Conservation (phyloP, 2,888 invertebrate species). For the Siphonodentalium dalli region DNA sequence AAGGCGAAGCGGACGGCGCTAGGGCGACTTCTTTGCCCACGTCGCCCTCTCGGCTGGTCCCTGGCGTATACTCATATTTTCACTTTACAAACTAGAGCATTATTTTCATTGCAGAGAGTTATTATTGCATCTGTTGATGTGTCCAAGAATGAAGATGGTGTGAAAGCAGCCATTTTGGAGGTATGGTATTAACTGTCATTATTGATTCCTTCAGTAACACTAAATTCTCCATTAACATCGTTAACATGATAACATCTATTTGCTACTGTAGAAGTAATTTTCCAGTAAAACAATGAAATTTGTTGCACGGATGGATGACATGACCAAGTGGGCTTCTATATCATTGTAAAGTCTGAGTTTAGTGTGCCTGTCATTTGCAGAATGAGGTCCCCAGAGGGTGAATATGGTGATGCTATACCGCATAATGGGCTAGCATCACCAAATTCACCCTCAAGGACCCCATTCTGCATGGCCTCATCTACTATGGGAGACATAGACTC, state of each 20-base stretch:
- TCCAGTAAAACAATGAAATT: neutral
- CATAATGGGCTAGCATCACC: too few relatives aligned
- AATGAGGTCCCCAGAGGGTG: too few relatives aligned
- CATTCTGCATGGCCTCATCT: too few relatives aligned
- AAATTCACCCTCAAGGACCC: too few relatives aligned
- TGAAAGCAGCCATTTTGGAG: constrained; percentile 52
- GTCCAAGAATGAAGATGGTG: constrained; percentile 45
- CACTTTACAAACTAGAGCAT: too few relatives aligned
- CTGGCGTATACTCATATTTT: too few relatives aligned
- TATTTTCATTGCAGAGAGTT: constrained; percentile 45
- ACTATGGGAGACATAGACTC: too few relatives aligned
- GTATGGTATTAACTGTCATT: constrained; percentile 29
- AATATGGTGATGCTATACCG: too few relatives aligned
- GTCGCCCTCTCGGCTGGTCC: too few relatives aligned
- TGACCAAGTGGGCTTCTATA: neutral
- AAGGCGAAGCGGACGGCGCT: too few relatives aligned
- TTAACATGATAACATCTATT: neutral
- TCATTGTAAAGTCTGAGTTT: neutral
- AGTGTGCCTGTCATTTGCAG: too few relatives aligned
- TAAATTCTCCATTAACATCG: neutral
- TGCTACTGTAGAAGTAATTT: neutral
- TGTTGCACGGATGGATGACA: neutral
- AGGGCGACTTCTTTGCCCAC: too few relatives aligned
- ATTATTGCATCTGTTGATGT: constrained; percentile 59
- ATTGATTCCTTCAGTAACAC: neutral